These are phyloP conservation scores for Acridotheres tristis DNA, from an alignment of 2,797 vertebrate genomes.

Conservation along the genomic window DNA sequence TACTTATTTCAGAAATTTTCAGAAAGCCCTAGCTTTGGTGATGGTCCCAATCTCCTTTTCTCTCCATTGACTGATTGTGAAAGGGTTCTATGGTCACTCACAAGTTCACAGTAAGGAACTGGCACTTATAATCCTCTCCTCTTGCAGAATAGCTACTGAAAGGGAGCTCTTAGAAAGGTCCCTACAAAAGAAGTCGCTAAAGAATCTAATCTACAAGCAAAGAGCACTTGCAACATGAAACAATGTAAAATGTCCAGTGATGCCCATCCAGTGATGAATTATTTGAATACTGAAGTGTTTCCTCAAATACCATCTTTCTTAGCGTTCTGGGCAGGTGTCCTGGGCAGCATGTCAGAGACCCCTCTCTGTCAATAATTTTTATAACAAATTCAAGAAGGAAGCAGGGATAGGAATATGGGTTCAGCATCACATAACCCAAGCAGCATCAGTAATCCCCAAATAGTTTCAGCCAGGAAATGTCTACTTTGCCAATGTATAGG, in stretches of 20 bases:
- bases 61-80: neutral
- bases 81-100: neutral
- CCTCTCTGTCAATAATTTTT: neutral
- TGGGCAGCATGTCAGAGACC: neutral
- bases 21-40: neutral
- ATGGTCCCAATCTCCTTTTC: neutral
- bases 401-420: neutral
- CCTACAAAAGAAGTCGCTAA: neutral
- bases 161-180: neutral
- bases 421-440: neutral
- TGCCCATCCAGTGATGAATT: neutral
- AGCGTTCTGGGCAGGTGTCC: neutral
- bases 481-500: neutral
- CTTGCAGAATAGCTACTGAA: neutral
- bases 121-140: neutral
- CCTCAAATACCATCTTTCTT: neutral
- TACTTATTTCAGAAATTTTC: neutral
- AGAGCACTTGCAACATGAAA: neutral
- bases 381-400: neutral
- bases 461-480: neutral
- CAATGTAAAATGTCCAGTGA: neutral
- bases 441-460: neutral
- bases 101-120: neutral
- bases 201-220: neutral
- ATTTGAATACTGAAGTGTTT: neutral